Conservation (phyloP, 2,113 vertebrate genomes). For the Picathartes gymnocephalus region DNA sequence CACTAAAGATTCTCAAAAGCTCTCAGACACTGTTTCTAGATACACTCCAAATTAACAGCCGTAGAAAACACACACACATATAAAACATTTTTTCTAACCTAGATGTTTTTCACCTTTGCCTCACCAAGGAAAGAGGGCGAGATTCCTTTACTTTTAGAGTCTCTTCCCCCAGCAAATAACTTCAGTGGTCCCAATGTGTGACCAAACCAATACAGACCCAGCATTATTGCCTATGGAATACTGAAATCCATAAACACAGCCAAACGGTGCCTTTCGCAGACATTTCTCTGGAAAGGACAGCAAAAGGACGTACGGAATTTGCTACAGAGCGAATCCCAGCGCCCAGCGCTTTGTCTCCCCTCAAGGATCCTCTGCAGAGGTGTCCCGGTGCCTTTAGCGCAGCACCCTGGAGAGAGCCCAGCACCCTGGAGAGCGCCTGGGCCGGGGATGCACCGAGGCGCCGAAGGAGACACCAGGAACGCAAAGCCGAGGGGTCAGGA, state of each 20-base stretch:
- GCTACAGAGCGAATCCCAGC: background rate
- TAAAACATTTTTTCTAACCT: background rate
- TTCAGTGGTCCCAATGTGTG: background rate
- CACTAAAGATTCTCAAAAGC: background rate
- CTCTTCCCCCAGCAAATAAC: background rate
- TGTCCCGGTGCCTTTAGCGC: background rate
- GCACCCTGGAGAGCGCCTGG: background rate
- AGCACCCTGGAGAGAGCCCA: background rate
- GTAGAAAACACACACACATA: background rate
- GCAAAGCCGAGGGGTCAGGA: background rate
- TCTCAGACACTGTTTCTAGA: background rate
- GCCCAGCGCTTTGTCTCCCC: background rate
- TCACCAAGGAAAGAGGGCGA: background rate
- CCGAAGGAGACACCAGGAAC: accelerated
- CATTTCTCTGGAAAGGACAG: too few species aligned
- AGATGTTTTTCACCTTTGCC: background rate
- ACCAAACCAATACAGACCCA: accelerated
- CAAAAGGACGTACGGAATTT: accelerated
- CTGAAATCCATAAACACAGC: background rate
- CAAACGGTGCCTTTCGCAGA: background rate
- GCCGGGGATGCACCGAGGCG: background rate
- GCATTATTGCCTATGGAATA: accelerated
- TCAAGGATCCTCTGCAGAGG: too few species aligned
- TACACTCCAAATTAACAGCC: background rate
- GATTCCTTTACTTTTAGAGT: background rate